Percentiles rank a stretch among this genome's conserved stretches.
phyloP scores from a whole-genome alignment of 2,113 vertebrate genomes.

The Nothoprocta perdicaria region DNA sequence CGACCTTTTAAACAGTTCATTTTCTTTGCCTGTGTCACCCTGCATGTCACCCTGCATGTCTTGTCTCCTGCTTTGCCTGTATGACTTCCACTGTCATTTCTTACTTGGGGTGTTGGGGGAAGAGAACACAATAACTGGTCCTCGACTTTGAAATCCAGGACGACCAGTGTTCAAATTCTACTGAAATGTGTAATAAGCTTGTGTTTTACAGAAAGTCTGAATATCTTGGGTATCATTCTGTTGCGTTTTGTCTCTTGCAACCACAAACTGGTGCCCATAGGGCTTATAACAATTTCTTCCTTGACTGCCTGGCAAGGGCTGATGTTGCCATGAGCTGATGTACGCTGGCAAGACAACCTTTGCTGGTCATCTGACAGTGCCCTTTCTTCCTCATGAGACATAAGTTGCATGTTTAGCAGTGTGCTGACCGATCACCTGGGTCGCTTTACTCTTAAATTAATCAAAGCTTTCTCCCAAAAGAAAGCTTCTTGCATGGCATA shows the following conservation, averaged over 20 bases:
- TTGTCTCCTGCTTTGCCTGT: neutral
- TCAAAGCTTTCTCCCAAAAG: neutral
- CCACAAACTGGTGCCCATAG: neutral
- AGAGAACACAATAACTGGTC: neutral
- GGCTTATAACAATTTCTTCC: neutral
- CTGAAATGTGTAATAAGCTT: neutral
- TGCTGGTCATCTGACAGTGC: neutral
- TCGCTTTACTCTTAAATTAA: slow-evolving; percentile 6
- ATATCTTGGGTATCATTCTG: neutral
- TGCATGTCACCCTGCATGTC: neutral
- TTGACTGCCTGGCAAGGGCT: neutral
- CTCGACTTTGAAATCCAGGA: neutral
- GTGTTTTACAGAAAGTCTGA: neutral
- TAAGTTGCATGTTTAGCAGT: neutral
- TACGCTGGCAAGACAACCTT: neutral
- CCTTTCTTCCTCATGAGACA: neutral
- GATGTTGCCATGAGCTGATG: neutral
- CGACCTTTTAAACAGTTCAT: neutral
- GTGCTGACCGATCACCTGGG: neutral
- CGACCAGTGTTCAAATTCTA: neutral
- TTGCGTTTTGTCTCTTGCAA: neutral
- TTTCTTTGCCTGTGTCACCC: neutral
- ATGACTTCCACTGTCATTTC: neutral
- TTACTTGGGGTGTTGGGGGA: neutral
- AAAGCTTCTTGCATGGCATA: neutral